Conservation (phyloP, 2,113 vertebrate genomes). For the Picathartes gymnocephalus region DNA sequence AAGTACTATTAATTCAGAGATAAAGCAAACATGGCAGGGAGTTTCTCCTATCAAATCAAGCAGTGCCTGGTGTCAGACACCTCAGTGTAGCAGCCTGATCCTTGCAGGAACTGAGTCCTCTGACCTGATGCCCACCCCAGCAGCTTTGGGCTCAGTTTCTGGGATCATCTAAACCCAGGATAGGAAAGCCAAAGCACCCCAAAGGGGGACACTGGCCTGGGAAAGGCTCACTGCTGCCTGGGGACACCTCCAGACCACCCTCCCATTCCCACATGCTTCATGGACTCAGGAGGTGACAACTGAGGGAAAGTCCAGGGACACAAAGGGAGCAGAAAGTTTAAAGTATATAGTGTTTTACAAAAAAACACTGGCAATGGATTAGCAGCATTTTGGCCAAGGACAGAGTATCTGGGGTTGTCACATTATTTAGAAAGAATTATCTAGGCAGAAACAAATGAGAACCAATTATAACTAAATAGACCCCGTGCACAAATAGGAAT, state of each 20-base stretch:
- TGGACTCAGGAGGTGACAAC: neutral
- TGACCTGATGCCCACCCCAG: rapidly evolving
- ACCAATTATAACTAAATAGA: constrained; percentile 73
- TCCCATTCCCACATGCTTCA: rapidly evolving
- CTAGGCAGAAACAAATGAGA: constrained; percentile 71
- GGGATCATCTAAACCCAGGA: neutral
- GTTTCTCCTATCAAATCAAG: neutral
- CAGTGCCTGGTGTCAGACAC: neutral
- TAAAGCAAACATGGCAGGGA: neutral
- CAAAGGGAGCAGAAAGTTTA: neutral
- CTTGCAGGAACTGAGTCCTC: neutral
- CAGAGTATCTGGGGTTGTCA: constrained; percentile 46
- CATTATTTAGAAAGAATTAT: constrained; percentile 42
- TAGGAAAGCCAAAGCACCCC: neutral
- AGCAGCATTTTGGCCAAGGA: neutral
- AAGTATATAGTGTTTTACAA: neutral
- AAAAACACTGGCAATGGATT: neutral
- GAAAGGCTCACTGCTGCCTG: neutral
- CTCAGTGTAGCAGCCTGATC: neutral
- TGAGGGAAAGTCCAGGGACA: neutral
- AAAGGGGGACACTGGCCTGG: neutral
- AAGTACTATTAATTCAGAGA: constrained; percentile 22
- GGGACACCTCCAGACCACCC: neutral
- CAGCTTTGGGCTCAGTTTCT: neutral
- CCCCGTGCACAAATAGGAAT: constrained; percentile 67